Base-by-base conservation (phyloP, 2,888 invertebrate species). In the Junonia oenone region DNA sequence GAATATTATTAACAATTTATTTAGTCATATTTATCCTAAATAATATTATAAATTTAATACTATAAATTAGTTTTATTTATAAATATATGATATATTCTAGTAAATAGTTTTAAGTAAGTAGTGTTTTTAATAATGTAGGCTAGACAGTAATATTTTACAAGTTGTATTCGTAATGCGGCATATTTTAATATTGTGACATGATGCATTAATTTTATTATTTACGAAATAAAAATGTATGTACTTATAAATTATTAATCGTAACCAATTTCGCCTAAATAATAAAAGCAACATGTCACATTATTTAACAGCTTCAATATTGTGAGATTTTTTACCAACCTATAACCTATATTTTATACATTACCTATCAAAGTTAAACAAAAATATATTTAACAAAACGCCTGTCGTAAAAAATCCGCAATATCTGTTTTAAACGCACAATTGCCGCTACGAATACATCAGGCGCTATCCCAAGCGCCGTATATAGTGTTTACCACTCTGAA, bases 401-500 rank as follows among this genome's bases (percentile, higher is more conserved):
- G 19, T 11, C 11, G n/a, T 17, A n/a, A 40, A 2, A 40, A 40
- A 19, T n/a, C n/a, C 19, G 38, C 38, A 40, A 19, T 40, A n/a
- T 17, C 15, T 47, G 26, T 15, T 29, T 14, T 4, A 5, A 3
- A 33, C 1, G 3, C 2, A 4, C 0, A 19, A 33, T 40, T 48
- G 54, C 47, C 48, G 15, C 48, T 37, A 6, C 13, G 14, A 45
- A 49, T 45, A 27, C 48, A 46, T 53, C 40, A 47, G 59, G 50
- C 50, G 55, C 50, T 13, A 29, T 15, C 2, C 11, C 45, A 51
- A 55, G 61, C 54, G 58, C 51, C 51, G 56, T 55, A 56, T 80
- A 81, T 84, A 79, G 73, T 78, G 81, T 75, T 45, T 68, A 71
- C 68, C 69, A 68, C 71, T 80, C 75, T 81, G 73, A 72, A 76